Evolutionary conservation across 2,888 invertebrate species (phyloP).

Genomic region (Hofmannophila pseudospretella): DNA sequence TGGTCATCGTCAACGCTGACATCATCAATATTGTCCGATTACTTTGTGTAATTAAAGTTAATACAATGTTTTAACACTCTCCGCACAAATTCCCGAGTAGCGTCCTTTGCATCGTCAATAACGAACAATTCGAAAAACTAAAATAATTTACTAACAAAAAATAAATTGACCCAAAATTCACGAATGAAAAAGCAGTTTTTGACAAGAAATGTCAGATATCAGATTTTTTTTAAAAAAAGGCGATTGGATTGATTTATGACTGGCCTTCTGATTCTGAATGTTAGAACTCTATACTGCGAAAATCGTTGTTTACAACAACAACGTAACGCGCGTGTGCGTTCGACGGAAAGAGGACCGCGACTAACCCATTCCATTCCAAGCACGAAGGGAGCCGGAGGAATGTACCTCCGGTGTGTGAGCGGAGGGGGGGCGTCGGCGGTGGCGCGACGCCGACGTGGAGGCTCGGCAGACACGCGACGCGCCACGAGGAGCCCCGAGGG

Average conservation of each 20-base stretch:
- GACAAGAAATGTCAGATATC: constrained; percentile 6
- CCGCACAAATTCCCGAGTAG: constrained; percentile 3
- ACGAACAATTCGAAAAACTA: constrained; percentile 2
- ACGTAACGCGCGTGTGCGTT: constrained; percentile 27
- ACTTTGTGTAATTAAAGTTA: no score
- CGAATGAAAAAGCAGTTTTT: neutral
- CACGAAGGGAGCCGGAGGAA: constrained; percentile 38
- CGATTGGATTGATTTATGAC: constrained; percentile 5
- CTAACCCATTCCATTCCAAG: constrained; percentile 25
- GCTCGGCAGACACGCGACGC: constrained; percentile 68
- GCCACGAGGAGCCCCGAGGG: constrained; percentile 50
- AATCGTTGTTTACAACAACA: constrained; percentile 8
- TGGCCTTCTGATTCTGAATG: constrained; percentile 10
- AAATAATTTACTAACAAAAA: neutral
- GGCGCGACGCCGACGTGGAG: constrained; percentile 76
- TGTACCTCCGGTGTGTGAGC: constrained; percentile 40
- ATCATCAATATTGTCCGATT: constrained; percentile 16
- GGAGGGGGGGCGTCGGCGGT: constrained; percentile 32
- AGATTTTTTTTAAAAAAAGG: constrained; percentile 2
- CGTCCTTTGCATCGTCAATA: constrained; percentile 19
- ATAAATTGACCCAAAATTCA: constrained; percentile 1
- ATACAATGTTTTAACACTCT: neutral
- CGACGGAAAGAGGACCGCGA: constrained; percentile 33
- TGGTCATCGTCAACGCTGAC: constrained; percentile 64
- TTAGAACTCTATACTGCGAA: neutral